Evolutionary conservation across 2,888 invertebrate species (phyloP).

Genomic region (Pseudoips prasinana): DNA sequence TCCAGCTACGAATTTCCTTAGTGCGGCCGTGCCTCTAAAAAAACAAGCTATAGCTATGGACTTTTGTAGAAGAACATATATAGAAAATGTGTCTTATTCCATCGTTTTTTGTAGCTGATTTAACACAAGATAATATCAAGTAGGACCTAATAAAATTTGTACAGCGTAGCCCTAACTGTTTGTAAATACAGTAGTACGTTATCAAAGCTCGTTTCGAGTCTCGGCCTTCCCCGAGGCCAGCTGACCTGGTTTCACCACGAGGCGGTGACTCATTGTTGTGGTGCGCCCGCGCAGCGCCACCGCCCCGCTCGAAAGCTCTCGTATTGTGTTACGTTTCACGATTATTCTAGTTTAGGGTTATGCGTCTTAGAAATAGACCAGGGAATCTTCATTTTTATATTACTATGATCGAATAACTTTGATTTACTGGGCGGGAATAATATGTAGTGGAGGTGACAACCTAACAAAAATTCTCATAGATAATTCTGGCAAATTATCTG

Average conservation of each 20-base stretch:
- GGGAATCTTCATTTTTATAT: conserved; percentile 5
- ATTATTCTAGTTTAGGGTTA: conserved; percentile 27
- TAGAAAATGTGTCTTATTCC: too few species aligned
- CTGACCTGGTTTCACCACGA: conserved; percentile 63
- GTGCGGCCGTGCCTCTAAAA: too few species aligned
- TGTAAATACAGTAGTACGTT: conserved; percentile 31
- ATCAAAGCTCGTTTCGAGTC: conserved; percentile 30
- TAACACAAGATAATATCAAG: too few species aligned
- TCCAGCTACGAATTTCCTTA: too few species aligned
- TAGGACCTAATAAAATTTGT: too few species aligned
- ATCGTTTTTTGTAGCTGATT: too few species aligned
- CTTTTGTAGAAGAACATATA: too few species aligned
- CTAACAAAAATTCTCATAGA: too few species aligned
- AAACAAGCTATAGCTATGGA: too few species aligned
- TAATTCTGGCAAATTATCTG: too few species aligned
- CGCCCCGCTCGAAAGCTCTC: conserved; percentile 15
- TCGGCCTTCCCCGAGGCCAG: conserved; percentile 66
- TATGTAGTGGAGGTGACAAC: too few species aligned
- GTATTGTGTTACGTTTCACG: conserved; percentile 34
- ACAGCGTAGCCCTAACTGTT: conserved; percentile 21
- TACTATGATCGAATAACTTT: conserved; percentile 14
- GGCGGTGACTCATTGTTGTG: conserved; percentile 54
- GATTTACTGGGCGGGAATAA: conserved; percentile 14
- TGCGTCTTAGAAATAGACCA: conserved; percentile 24
- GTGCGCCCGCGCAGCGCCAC: conserved; percentile 32